Percentiles rank a stretch among this genome's conserved stretches.
These are phyloP conservation scores for Tiliacea aurago DNA, from an alignment of 2,888 invertebrate genomes.

Conservation along the genomic window DNA sequence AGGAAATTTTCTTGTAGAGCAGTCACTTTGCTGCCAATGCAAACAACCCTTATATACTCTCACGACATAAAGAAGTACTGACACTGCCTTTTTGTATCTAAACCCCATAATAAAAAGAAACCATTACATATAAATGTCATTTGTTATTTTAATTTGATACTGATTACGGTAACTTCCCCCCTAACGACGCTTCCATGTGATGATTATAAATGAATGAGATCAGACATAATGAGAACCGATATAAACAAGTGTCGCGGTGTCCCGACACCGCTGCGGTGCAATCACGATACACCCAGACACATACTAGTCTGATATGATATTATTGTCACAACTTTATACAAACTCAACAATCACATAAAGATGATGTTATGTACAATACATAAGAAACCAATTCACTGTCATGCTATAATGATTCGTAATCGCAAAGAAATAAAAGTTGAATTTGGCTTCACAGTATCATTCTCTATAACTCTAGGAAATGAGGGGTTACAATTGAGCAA, in stretches of 20 bases:
- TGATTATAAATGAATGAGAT: constrained; percentile 71
- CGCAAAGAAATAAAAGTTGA: constrained; percentile 21
- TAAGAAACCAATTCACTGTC: constrained; percentile 26
- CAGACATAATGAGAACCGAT: constrained; percentile 63
- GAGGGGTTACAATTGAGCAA: constrained; percentile 58
- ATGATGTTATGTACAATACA: constrained; percentile 31
- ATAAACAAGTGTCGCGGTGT: constrained; percentile 36
- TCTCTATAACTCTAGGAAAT: constrained; percentile 31
- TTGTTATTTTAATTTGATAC: constrained; percentile 55
- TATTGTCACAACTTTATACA: constrained; percentile 73
- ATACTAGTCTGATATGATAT: constrained; percentile 73
- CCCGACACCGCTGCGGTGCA: constrained; percentile 32
- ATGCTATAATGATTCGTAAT: constrained; percentile 20
- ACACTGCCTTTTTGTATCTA: constrained; percentile 24
- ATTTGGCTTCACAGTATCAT: constrained; percentile 30
- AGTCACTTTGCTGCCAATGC: constrained; percentile 3
- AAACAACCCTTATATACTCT: constrained; percentile 3
- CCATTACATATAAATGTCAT: constrained; percentile 50
- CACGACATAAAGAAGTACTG: constrained; percentile 24
- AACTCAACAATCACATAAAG: constrained; percentile 63
- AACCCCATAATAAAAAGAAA: constrained; percentile 37
- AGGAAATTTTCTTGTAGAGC: not conserved
- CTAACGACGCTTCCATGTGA: constrained; percentile 55
- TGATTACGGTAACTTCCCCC: constrained; percentile 55
- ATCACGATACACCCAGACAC: constrained; percentile 51